Evolutionary conservation across 2,888 invertebrate genomes (phyloP).

Genomic region (Sminthurinus aureus): DNA sequence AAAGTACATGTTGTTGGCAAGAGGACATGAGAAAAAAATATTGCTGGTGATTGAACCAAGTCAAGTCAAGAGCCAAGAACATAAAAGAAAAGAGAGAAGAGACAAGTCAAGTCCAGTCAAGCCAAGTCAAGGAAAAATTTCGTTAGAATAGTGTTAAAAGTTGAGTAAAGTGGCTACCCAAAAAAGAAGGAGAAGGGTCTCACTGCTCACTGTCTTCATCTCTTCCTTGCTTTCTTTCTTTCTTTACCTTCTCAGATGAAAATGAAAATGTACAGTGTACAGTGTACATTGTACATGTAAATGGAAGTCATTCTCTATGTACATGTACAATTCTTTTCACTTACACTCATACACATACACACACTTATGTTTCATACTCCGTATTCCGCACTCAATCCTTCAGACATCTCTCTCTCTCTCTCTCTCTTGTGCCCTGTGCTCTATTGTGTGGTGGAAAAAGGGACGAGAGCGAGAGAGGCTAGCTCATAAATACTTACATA

Average conservation of each 20-base stretch:
- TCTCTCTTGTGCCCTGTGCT: not conserved
- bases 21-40: constrained; percentile 11
- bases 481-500: constrained; percentile 5
- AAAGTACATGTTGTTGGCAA: not conserved
- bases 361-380: not conserved
- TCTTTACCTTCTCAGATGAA: constrained; percentile 11
- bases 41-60: constrained; percentile 27
- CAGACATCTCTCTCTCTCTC: not conserved
- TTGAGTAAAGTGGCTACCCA: constrained; percentile 36
- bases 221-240: too few species aligned
- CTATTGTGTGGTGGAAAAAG: not conserved
- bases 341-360: not conserved
- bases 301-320: not conserved
- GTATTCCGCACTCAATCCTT: too few species aligned
- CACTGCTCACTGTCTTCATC: not conserved
- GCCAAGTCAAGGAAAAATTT: constrained; percentile 24
- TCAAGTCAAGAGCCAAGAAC: too few species aligned
- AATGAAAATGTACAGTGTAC: constrained; percentile 23
- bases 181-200: constrained; percentile 13
- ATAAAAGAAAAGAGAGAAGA: too few species aligned
- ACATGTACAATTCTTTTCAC: not conserved
- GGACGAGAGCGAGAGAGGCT: constrained; percentile 7
- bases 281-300: too few species aligned
- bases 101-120: constrained; percentile 18
- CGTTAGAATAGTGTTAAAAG: constrained; percentile 28